Evolutionary conservation across 2,113 vertebrate genomes (phyloP).

Genomic region (Cephalophus harveyi): DNA sequence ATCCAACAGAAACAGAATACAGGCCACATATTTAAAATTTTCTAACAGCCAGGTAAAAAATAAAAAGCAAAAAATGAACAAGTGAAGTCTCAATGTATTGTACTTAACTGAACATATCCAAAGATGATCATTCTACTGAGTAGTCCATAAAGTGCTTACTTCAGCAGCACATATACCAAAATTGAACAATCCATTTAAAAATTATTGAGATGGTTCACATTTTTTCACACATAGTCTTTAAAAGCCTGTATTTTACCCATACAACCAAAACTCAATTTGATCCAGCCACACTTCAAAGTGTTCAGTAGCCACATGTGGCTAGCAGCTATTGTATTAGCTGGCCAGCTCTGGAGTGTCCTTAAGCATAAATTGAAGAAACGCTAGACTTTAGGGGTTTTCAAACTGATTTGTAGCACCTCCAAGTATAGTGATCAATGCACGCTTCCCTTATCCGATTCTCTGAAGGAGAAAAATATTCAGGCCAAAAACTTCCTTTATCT

Average conservation of each 20-base stretch:
- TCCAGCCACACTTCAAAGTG: not conserved
- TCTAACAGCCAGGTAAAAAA: not conserved
- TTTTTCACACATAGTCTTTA: not conserved
- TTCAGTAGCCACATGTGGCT: not conserved
- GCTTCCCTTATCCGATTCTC: not conserved
- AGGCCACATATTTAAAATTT: not conserved
- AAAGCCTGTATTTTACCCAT: not conserved
- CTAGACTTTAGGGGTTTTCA: not conserved
- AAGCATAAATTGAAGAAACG: not conserved
- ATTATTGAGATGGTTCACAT: not conserved
- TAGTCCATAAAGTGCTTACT: not conserved
- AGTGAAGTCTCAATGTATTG: not conserved
- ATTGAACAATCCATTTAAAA: not conserved
- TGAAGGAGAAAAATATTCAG: not conserved
- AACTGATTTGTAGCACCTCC: not conserved
- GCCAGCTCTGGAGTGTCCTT: not conserved
- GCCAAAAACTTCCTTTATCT: not conserved
- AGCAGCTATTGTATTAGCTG: fast-evolving
- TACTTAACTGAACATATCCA: not conserved
- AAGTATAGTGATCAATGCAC: not conserved
- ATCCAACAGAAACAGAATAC: not conserved
- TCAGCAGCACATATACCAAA: not conserved
- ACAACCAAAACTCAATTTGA: not conserved
- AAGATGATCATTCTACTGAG: not conserved
- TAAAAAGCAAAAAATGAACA: not conserved